Evolutionary conservation across 23 tunicate genomes (phyloP).

Genomic region (Phallusia fumigata): DNA sequence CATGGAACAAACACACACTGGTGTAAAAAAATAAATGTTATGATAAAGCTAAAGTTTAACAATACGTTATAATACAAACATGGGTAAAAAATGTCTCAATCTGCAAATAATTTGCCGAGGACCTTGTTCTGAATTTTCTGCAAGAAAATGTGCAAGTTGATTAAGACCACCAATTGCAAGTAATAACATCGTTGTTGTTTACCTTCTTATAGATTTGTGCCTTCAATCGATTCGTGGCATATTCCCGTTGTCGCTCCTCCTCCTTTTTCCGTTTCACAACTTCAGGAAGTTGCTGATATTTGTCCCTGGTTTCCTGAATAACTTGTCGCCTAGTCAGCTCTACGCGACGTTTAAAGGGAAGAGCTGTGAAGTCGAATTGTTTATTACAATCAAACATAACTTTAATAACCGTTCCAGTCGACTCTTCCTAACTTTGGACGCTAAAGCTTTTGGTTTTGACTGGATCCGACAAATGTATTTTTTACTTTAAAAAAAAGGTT

Average conservation of each 20-base stretch:
- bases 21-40: no score
- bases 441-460: no score
- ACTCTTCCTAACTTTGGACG: no score
- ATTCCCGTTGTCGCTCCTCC: conserved; percentile 67
- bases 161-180: no score
- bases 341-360: conserved; percentile 17
- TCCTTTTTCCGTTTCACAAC: conserved; percentile 70
- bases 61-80: not conserved
- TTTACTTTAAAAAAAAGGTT: no score
- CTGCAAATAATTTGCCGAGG: conserved; percentile 15
- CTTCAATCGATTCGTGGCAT: conserved; percentile 51
- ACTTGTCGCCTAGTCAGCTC: conserved; percentile 46
- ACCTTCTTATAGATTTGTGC: conserved; percentile 73
- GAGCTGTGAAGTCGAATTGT: not conserved
- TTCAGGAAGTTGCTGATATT: conserved; percentile 79
- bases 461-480: no score
- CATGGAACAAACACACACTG: no score
- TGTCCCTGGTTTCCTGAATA: conserved; percentile 55
- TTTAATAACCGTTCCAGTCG: no score
- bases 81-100: not conserved
- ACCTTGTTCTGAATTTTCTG: conserved; percentile 66
- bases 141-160: conserved; percentile 9
- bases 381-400: not conserved
- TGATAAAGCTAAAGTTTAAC: no score
- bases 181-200: no score